These are phyloP conservation scores for Pseudopodoces humilis DNA, from an alignment of 2,113 vertebrate species.

Conservation along the genomic window DNA sequence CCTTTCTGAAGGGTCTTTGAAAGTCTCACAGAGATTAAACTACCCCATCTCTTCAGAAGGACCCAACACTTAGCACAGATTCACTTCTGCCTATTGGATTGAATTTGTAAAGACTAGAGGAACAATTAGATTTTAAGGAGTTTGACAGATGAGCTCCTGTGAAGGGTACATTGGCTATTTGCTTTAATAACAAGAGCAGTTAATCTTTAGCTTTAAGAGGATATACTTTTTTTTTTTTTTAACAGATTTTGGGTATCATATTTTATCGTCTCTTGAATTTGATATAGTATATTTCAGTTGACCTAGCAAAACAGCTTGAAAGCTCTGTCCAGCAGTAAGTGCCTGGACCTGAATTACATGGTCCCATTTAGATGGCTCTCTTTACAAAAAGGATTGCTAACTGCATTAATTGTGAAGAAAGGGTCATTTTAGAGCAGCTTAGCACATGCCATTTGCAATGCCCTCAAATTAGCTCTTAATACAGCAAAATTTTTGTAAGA, in stretches of 20 bases:
- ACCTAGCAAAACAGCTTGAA: neutral
- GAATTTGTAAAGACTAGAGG: neutral
- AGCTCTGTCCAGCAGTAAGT: neutral
- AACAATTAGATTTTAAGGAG: neutral
- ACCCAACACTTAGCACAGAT: neutral
- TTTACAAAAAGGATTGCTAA: neutral
- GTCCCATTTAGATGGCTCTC: neutral
- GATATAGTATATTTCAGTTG: neutral
- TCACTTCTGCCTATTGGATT: neutral
- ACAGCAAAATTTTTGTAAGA: neutral
- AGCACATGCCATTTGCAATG: neutral
- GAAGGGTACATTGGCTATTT: neutral
- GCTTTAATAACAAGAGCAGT: neutral
- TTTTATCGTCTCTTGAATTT: neutral
- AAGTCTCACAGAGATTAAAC: neutral
- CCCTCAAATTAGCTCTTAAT: neutral
- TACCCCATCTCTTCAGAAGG: neutral
- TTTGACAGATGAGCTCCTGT: neutral
- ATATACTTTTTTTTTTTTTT: neutral
- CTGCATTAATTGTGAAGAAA: neutral
- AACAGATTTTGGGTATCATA: neutral
- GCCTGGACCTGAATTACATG: neutral
- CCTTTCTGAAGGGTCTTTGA: neutral
- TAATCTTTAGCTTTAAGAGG: constrained; percentile 6
- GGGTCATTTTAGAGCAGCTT: neutral